These are phyloP conservation scores for Dasypus novemcinctus DNA, from an alignment of 2,113 vertebrate genomes.

Conservation along the genomic window DNA sequence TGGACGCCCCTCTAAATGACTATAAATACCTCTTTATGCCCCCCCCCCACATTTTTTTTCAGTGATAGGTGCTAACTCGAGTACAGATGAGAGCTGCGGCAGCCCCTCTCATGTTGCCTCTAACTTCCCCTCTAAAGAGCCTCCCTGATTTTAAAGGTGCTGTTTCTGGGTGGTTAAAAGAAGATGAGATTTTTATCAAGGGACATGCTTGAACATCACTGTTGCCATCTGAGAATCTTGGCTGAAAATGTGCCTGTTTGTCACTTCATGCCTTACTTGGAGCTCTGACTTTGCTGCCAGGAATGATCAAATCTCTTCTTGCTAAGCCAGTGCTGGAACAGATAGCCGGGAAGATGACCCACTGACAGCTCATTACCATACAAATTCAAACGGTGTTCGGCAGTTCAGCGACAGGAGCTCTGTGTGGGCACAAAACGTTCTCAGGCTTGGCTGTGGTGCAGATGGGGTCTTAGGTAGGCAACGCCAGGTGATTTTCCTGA, in stretches of 20 bases:
- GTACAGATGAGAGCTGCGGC: background rate
- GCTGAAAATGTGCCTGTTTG: slow-evolving; percentile 33
- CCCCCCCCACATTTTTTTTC: background rate
- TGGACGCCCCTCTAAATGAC: background rate
- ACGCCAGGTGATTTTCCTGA: slow-evolving; percentile 34
- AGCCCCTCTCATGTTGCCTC: background rate
- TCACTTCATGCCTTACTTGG: slow-evolving; percentile 43
- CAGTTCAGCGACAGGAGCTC: background rate
- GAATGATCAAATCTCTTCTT: slow-evolving; percentile 55
- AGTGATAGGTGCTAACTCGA: background rate
- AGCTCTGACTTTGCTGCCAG: slow-evolving; percentile 1
- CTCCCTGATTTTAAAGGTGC: slow-evolving; percentile 43
- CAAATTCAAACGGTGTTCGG: slow-evolving; percentile 7
- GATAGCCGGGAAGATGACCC: slow-evolving; percentile 33
- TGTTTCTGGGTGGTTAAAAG: slow-evolving; percentile 24
- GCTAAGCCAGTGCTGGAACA: background rate
- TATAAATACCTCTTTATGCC: background rate
- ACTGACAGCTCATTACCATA: slow-evolving; percentile 15
- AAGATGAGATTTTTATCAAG: slow-evolving; percentile 38
- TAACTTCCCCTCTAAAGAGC: slow-evolving; percentile 42
- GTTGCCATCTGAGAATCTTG: background rate
- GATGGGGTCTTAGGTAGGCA: background rate
- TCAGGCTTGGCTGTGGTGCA: background rate
- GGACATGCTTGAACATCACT: background rate
- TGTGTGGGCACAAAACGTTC: background rate